Conservation (phyloP, 2,888 invertebrate species). For the Cryptus armator region DNA sequence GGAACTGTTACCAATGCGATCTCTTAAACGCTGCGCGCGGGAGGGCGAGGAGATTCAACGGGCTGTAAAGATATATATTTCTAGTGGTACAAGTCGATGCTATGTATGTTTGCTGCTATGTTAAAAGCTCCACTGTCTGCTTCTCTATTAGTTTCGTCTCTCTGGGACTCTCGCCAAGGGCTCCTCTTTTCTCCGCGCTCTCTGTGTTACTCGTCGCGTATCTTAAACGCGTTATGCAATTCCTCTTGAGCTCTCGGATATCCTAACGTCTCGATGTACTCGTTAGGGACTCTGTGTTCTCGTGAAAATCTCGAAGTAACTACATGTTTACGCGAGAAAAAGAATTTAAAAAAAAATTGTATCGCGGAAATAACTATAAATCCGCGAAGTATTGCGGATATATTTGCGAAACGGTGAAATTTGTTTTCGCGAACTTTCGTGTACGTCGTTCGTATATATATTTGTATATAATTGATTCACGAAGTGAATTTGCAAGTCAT, state of each 20-base stretch:
- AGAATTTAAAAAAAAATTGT: not conserved
- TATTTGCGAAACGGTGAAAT: not conserved
- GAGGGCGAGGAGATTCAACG: constrained; percentile 9
- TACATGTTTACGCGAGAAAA: not conserved
- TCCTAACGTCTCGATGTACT: constrained; percentile 18
- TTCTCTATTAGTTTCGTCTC: constrained; percentile 35
- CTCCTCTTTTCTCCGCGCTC: constrained; percentile 62
- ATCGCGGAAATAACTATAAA: not conserved
- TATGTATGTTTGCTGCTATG: constrained; percentile 4
- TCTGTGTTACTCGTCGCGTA: not conserved
- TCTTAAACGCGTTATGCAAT: constrained; percentile 74
- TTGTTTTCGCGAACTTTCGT: not conserved
- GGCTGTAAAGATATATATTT: not conserved
- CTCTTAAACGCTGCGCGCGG: not conserved
- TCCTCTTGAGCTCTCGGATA: constrained; percentile 44
- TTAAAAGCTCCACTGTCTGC: not conserved
- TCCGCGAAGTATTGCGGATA: not conserved
- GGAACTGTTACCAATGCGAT: not conserved
- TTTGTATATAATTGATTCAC: not conserved
- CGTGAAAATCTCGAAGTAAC: not conserved
- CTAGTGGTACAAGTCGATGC: constrained; percentile 11
- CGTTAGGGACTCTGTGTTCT: not conserved
- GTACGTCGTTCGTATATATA: not conserved
- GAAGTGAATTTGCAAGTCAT: not conserved
- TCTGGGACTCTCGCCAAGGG: constrained; percentile 80